Percentiles rank a stretch among this genome's conserved stretches.
These are phyloP conservation scores for Phodopus roborovskii DNA, from an alignment of 2,113 vertebrate genomes.

Conservation along the genomic window DNA sequence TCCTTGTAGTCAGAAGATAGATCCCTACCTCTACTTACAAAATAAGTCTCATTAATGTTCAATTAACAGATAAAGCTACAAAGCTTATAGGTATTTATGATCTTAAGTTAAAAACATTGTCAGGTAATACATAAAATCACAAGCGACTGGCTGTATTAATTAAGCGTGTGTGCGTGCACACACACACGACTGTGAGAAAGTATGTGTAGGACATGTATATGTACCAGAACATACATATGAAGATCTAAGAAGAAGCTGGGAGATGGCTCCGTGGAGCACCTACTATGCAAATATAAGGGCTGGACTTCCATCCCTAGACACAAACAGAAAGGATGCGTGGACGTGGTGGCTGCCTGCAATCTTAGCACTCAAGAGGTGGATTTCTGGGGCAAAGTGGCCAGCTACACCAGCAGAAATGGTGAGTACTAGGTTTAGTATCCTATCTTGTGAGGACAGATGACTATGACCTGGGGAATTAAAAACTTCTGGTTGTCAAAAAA, in stretches of 20 bases:
- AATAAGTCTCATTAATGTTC: constrained; percentile 22
- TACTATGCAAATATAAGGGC: too few relatives aligned
- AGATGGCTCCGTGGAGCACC: background rate
- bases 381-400: too few relatives aligned
- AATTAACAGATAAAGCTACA: constrained; percentile 37
- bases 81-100: background rate
- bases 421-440: background rate
- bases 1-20: constrained; percentile 28
- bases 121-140: background rate
- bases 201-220: background rate
- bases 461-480: background rate
- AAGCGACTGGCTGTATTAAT: background rate
- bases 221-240: background rate
- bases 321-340: too few relatives aligned
- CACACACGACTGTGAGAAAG: background rate
- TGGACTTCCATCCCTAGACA: too few relatives aligned
- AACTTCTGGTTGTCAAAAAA: background rate
- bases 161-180: too few relatives aligned
- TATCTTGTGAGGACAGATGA: background rate
- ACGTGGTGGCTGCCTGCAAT: too few relatives aligned
- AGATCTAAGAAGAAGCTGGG: too few relatives aligned
- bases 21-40: background rate
- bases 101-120: background rate
- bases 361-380: too few relatives aligned
- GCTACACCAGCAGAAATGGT: background rate